Evolutionary conservation across 1,140 invertebrate genomes (phyloP).

Genomic region (Aphidius ervi): DNA sequence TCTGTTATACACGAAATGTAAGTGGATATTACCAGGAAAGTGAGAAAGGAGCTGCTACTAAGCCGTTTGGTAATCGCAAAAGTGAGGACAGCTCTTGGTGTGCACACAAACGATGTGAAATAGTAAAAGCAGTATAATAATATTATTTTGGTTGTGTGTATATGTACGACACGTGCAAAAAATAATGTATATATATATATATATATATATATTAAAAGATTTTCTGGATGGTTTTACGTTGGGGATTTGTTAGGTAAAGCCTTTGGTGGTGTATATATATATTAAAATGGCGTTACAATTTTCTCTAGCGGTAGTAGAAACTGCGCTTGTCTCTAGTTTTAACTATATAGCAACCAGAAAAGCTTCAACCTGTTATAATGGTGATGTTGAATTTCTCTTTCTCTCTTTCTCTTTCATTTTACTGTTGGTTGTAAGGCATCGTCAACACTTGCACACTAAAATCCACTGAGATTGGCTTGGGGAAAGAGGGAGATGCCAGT

Average conservation of each 20-base stretch:
- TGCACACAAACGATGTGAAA: neutral
- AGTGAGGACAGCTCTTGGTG: too few relatives aligned
- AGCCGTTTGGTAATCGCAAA: too few relatives aligned
- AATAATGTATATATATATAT: constrained; percentile 8
- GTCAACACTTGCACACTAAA: constrained; percentile 13
- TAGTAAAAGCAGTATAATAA: neutral
- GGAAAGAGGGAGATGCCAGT: neutral
- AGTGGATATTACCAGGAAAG: neutral
- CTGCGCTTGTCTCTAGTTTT: too few relatives aligned
- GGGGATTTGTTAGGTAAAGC: constrained; percentile 37
- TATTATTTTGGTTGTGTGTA: too few relatives aligned
- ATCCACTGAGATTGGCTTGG: constrained; percentile 18
- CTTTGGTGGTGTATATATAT: neutral
- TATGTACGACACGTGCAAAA: too few relatives aligned
- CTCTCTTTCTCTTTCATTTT: too few relatives aligned
- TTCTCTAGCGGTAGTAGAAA: constrained; percentile 6
- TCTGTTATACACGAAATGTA: constrained; percentile 20
- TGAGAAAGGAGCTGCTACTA: neutral
- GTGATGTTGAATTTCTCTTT: too few relatives aligned
- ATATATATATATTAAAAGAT: constrained; percentile 37
- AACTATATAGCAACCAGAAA: too few relatives aligned
- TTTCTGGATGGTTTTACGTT: constrained; percentile 35
- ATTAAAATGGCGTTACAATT: constrained; percentile 31
- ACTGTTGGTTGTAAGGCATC: neutral
- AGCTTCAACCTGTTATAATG: too few relatives aligned